Base-by-base conservation (phyloP, 2,797 vertebrate species). In the Mus caroli region DNA sequence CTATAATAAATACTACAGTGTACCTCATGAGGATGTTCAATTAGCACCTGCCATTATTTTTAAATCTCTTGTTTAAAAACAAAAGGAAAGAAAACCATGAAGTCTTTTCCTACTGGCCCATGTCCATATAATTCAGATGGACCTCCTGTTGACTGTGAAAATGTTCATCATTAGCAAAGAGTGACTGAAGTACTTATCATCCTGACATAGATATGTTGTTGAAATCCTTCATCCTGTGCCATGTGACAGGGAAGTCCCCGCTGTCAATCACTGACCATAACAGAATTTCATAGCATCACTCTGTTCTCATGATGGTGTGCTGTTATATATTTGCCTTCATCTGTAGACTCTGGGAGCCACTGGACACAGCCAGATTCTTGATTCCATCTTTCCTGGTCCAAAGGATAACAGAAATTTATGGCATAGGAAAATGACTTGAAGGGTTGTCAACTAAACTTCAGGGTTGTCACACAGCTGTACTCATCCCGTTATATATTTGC, bases 91-190 rank as follows among this genome's bases (percentile, higher is more conserved):
- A 46, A 43, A 86, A 69, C 19, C 6, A 15, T 34, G n/a, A 46
- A 19, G 54, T 17, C 6, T 85, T 91, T 76, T 31, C 14, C 12
- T 7, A 31, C n/a, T 71, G 14, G 10, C 6, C 12, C 43, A 50
- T 50, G 2, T 15, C 3, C 20, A 31, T 60, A 34, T 22, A 37
- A 83, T 46, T 91, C 37, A 86, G 37, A 92, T 13, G 28, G 15
- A 52, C 1, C 31, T 28, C 90, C 87, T 89, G 20, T 8, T 54
- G n/a, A 37, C 46, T 91, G 54, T 93, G 43, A 78, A 92, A 34
- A 58, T 67, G 17, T 62, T 82, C 84, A 88, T 88, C 80, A 64
- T 64, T 76, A 90, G 2, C 34, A 37, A 84, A 60, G 83, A 92
- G n/a, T 75, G 58, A 37, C 1, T 8, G 28, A 71, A 67, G 31